Conservation (phyloP, 2,113 vertebrate genomes). For the Cisticola juncidis region DNA sequence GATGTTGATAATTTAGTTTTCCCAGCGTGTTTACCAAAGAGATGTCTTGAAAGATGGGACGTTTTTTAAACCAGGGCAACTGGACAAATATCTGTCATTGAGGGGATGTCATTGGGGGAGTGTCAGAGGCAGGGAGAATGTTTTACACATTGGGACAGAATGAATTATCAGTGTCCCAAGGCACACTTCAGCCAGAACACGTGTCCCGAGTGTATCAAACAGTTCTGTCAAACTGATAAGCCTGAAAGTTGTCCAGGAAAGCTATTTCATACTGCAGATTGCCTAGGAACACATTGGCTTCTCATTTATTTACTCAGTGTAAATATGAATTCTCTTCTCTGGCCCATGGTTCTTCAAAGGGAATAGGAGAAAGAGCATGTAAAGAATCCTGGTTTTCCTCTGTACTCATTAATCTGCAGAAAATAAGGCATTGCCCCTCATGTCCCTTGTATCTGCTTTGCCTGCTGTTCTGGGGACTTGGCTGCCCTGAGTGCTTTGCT, state of each 20-base stretch:
- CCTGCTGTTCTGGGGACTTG: neutral
- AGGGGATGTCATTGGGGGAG: neutral
- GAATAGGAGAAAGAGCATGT: neutral
- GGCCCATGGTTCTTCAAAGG: neutral
- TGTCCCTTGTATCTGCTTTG: neutral
- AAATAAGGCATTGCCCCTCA: neutral
- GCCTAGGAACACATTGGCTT: neutral
- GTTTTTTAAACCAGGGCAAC: conserved; percentile 6
- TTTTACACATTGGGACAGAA: conserved; percentile 1
- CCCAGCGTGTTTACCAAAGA: neutral
- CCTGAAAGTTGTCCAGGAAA: neutral
- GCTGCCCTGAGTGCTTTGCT: neutral
- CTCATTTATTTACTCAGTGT: neutral
- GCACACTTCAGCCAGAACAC: neutral
- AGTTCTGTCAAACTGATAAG: conserved; percentile 42
- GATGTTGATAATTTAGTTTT: neutral
- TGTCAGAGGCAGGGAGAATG: conserved; percentile 5
- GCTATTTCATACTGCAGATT: neutral
- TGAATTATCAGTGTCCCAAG: neutral
- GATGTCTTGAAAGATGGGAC: neutral
- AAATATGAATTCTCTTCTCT: neutral
- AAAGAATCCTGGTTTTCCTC: neutral
- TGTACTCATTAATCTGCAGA: neutral
- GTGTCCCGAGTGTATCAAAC: neutral
- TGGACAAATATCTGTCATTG: conserved; percentile 11